phyloP scores from a whole-genome alignment of 2,888 invertebrate species.

The Patella depressa region DNA sequence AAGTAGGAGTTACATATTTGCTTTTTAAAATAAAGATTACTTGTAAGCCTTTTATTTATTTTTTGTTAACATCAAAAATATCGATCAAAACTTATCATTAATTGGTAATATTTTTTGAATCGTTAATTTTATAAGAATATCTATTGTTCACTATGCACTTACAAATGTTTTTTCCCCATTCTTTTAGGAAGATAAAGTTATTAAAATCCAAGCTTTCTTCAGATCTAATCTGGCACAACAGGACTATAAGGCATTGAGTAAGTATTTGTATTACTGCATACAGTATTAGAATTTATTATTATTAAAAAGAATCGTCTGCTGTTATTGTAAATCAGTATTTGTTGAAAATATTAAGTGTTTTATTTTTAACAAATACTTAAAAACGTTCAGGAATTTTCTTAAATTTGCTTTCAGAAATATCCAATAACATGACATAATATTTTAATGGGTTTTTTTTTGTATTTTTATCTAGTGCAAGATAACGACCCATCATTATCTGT shows the following conservation, averaged over 20 bases:
- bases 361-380: not conserved
- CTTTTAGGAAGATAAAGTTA: slow-evolving; percentile 59
- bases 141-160: too few species aligned
- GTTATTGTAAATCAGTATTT: too few species aligned
- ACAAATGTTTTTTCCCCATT: not conserved
- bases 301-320: too few species aligned
- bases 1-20: slow-evolving; percentile 35
- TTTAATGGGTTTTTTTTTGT: not conserved
- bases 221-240: slow-evolving; percentile 78
- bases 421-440: too few species aligned
- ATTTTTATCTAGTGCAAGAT: slow-evolving; percentile 65
- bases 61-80: too few species aligned
- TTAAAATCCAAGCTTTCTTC: slow-evolving; percentile 80
- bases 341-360: not conserved
- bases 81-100: too few species aligned
- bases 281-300: too few species aligned
- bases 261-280: slow-evolving; percentile 36
- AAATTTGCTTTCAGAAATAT: not conserved
- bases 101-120: too few species aligned
- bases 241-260: slow-evolving; percentile 76
- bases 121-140: too few species aligned
- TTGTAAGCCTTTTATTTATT: too few species aligned
- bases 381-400: not conserved
- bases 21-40: not conserved
- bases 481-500: slow-evolving; percentile 68